A percentile compares a stretch with the other conserved stretches of the same genome.
phyloP scores from a whole-genome alignment of 2,797 vertebrate species.

The Premnoplex brunnescens region DNA sequence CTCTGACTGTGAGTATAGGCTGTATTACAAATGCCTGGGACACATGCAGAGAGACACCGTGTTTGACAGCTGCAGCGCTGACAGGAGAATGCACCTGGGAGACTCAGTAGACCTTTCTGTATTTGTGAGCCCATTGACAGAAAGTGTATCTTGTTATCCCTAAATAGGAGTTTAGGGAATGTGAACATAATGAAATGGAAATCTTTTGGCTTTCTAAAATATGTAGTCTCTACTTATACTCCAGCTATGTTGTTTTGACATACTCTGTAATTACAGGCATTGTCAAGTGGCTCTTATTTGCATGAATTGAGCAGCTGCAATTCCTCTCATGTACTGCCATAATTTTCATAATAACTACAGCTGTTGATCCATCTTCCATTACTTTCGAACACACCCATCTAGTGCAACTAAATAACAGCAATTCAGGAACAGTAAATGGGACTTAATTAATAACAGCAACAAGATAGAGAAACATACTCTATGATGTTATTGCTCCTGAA shows the following conservation, averaged over 20 bases:
- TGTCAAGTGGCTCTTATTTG: slow-evolving; percentile 40
- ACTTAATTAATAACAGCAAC: slow-evolving; percentile 49
- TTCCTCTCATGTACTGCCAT: slow-evolving; percentile 44
- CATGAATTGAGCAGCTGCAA: slow-evolving; percentile 47
- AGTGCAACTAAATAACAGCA: slow-evolving; percentile 5
- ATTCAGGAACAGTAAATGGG: slow-evolving; percentile 12
- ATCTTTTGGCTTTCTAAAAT: neutral
- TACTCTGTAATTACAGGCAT: slow-evolving; percentile 47
- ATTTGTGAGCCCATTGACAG: neutral
- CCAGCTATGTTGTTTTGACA: slow-evolving; percentile 28
- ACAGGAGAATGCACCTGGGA: neutral
- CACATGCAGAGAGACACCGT: neutral
- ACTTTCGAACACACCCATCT: neutral
- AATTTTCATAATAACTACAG: slow-evolving; percentile 41
- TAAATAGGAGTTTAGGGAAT: neutral
- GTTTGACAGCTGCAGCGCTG: neutral
- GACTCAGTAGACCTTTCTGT: neutral
- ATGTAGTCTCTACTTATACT: neutral
- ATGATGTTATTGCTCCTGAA: neutral
- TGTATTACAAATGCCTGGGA: neutral
- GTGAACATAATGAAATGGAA: neutral
- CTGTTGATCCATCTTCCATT: slow-evolving; percentile 43
- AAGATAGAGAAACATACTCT: slow-evolving; percentile 9
- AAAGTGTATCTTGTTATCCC: slow-evolving; percentile 1
- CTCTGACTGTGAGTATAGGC: neutral